Percentiles rank a stretch among this genome's conserved stretches.
Conservation (phyloP, 2,888 invertebrate species). For the Eupithecia inturbata region DNA sequence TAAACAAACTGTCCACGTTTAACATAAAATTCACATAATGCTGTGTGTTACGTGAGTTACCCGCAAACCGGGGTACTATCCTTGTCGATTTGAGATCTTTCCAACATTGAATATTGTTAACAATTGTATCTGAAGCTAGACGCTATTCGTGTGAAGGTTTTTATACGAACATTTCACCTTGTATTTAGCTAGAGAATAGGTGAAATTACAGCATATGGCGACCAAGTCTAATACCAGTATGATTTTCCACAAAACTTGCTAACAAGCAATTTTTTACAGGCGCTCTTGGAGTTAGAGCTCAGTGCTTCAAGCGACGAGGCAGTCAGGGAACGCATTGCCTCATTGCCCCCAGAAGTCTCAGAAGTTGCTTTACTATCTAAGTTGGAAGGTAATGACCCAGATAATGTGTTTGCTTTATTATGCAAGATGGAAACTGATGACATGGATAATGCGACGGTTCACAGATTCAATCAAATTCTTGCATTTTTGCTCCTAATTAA, state of each 20-base stretch:
- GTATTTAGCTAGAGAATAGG: not conserved
- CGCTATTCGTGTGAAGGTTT: no score
- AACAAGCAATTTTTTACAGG: slow-evolving; percentile 64
- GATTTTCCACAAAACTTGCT: slow-evolving; percentile 10
- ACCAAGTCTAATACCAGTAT: not conserved
- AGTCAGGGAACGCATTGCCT: slow-evolving; percentile 96
- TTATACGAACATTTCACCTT: not conserved
- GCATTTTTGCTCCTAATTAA: not conserved
- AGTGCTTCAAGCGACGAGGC: slow-evolving; percentile 97
- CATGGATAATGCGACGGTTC: not conserved
- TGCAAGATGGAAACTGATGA: not conserved
- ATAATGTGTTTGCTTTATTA: not conserved
- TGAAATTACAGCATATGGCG: not conserved
- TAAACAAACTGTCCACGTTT: not conserved
- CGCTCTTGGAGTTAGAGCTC: slow-evolving; percentile 93
- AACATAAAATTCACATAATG: not conserved
- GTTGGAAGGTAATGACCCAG: slow-evolving; percentile 87
- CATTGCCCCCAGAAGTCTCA: slow-evolving; percentile 96
- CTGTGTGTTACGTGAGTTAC: not conserved
- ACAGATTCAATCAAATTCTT: not conserved
- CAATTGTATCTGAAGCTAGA: no score
- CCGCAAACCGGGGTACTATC: not conserved
- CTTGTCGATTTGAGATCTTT: not conserved
- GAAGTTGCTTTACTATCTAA: slow-evolving; percentile 94
- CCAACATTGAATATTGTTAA: not conserved